Evolutionary conservation across 2,888 invertebrate species (phyloP).

Genomic region (Lycophotia porphyrea): DNA sequence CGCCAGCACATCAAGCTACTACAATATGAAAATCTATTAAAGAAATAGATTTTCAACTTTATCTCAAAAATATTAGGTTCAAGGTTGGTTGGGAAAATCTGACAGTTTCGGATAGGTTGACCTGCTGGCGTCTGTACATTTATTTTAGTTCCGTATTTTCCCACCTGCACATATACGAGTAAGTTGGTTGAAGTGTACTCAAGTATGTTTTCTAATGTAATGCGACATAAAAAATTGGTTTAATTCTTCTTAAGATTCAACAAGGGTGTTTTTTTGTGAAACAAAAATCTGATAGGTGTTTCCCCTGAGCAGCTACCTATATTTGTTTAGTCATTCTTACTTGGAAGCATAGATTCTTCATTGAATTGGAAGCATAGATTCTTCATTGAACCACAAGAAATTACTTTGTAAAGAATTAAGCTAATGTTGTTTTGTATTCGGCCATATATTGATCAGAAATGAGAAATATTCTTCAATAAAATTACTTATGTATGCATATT

Average conservation of each 20-base stretch:
- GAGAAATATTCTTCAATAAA: background rate
- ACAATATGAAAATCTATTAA: no score
- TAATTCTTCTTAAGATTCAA: background rate
- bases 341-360: background rate
- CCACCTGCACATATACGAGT: background rate
- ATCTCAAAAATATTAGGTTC: no score
- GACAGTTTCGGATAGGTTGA: no score
- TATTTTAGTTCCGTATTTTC: background rate
- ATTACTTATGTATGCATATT: slow-evolving; percentile 2
- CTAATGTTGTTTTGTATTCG: background rate
- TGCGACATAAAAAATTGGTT: slow-evolving; percentile 10
- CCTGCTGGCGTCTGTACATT: no score
- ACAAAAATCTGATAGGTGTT: slow-evolving; percentile 14
- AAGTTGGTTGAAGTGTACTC: background rate
- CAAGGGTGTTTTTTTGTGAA: slow-evolving; percentile 3
- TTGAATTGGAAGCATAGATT: no score
- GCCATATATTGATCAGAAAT: background rate
- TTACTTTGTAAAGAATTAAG: background rate
- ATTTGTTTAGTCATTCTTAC: background rate
- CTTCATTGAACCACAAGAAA: background rate
- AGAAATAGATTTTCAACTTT: no score
- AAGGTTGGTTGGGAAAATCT: no score
- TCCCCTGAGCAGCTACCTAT: slow-evolving; percentile 15
- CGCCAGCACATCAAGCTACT: no score
- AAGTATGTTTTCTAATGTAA: background rate